Percentiles rank a stretch among this genome's conserved stretches.
Evolutionary conservation across 2,888 invertebrate genomes (phyloP).

Genomic region (Hypercompe scribonia): DNA sequence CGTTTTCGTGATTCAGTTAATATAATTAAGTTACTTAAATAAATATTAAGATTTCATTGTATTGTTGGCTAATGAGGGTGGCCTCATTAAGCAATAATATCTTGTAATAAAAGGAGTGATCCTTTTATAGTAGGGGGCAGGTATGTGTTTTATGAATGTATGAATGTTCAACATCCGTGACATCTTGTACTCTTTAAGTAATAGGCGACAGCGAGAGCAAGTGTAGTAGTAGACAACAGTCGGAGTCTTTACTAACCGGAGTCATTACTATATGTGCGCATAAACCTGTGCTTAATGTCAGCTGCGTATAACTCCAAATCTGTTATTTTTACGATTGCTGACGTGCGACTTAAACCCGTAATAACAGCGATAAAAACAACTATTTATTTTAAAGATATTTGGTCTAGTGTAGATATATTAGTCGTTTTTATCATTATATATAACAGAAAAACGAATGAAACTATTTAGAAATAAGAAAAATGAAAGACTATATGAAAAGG

Average conservation of each 20-base stretch:
- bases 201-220: conserved; percentile 13
- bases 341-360: background rate
- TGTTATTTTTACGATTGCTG: background rate
- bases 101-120: no score
- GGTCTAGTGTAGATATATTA: no score
- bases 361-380: background rate
- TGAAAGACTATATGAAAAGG: conserved; percentile 38
- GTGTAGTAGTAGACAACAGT: background rate
- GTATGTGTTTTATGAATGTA: conserved; percentile 14
- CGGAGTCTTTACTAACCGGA: background rate
- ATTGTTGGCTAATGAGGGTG: conserved; percentile 23
- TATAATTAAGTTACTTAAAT: conserved; percentile 34
- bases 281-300: background rate
- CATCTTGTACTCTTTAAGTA: conserved; percentile 28
- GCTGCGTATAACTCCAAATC: background rate
- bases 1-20: background rate
- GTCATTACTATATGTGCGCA: background rate
- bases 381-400: background rate
- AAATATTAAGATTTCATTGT: conserved; percentile 26
- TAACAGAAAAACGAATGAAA: conserved; percentile 43
- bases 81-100: no score
- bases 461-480: conserved; percentile 46
- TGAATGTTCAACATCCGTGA: conserved; percentile 36
- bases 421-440: conserved; percentile 26
- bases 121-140: background rate